A percentile compares a stretch with the other conserved stretches of the same genome.
Evolutionary conservation across 1,140 invertebrate genomes (phyloP).

Genomic region (Drosophila baimaii): DNA sequence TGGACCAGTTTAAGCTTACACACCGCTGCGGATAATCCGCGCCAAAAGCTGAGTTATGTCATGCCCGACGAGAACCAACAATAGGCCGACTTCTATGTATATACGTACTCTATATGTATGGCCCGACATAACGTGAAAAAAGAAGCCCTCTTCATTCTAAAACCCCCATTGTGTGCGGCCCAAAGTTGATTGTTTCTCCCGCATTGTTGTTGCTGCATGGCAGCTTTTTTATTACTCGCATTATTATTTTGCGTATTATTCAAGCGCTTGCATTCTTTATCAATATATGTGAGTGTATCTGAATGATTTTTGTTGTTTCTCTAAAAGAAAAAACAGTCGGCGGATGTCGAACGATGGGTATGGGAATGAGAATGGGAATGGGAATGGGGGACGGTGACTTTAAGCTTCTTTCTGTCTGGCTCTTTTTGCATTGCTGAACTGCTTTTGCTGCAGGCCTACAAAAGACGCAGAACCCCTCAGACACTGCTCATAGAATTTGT

Average conservation of each 20-base stretch:
- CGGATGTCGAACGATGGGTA: constrained; percentile 59
- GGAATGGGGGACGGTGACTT: constrained; percentile 42
- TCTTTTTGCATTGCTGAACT: constrained; percentile 73
- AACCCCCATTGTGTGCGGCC: constrained; percentile 61
- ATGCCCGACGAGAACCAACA: constrained; percentile 50
- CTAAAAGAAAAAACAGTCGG: constrained; percentile 41
- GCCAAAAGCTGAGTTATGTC: constrained; percentile 62
- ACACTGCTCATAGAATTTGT: constrained; percentile 79
- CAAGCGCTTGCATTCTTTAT: constrained; percentile 75
- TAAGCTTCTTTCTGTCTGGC: constrained; percentile 70
- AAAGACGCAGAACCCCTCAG: constrained; percentile 50
- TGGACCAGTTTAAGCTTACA: constrained; percentile 50
- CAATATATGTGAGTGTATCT: constrained; percentile 57
- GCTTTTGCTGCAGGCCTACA: constrained; percentile 54
- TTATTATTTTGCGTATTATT: constrained; percentile 80
- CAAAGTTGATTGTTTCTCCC: constrained; percentile 67
- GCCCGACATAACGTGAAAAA: constrained; percentile 34
- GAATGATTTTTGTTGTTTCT: constrained; percentile 38
- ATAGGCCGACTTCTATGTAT: constrained; percentile 35
- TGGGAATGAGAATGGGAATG: too few species aligned
- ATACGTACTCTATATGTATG: constrained; percentile 1
- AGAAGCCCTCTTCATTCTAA: constrained; percentile 42
- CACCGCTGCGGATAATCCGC: constrained; percentile 60
- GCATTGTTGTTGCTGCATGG: constrained; percentile 43
- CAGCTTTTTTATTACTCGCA: constrained; percentile 53